Evolutionary conservation across 2,797 vertebrate species (phyloP).

Genomic region (Epinephelus awoara): DNA sequence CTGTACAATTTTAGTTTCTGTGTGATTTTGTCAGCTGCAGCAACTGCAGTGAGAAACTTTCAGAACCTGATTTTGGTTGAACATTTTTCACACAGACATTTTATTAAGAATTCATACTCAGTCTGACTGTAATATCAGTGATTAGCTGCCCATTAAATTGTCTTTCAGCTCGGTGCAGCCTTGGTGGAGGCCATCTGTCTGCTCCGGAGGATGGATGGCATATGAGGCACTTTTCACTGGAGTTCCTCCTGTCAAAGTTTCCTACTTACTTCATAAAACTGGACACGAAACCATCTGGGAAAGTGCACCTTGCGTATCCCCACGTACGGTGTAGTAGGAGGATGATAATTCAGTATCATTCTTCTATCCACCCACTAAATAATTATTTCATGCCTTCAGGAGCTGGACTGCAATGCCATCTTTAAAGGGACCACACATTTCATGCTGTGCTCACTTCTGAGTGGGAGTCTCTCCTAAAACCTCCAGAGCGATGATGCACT

Average conservation of each 20-base stretch:
- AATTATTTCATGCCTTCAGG: constrained; percentile 62
- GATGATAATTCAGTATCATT: constrained; percentile 67
- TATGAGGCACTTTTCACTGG: constrained; percentile 34
- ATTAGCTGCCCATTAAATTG: constrained; percentile 48
- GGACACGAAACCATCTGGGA: constrained; percentile 52
- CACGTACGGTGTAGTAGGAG: constrained; percentile 49
- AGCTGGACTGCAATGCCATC: constrained; percentile 59
- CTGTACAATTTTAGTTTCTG: neutral
- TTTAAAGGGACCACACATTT: constrained; percentile 58
- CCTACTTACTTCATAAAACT: constrained; percentile 46
- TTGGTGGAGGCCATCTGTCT: constrained; percentile 37
- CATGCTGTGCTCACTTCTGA: constrained; percentile 49
- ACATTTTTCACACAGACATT: constrained; percentile 21
- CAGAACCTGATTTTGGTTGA: neutral
- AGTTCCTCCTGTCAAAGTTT: constrained; percentile 52
- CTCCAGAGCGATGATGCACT: constrained; percentile 39
- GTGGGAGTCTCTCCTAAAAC: constrained; percentile 59
- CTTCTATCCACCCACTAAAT: constrained; percentile 68
- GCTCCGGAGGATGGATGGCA: constrained; percentile 33
- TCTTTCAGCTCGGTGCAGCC: constrained; percentile 35
- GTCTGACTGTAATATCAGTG: constrained; percentile 19
- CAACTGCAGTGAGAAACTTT: neutral
- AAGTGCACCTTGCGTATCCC: constrained; percentile 37
- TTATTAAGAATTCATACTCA: constrained; percentile 6
- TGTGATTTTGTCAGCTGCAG: constrained; percentile 23